These are phyloP conservation scores for Vandiemenella viatica DNA, from an alignment of 2,888 invertebrate genomes.

Conservation along the genomic window DNA sequence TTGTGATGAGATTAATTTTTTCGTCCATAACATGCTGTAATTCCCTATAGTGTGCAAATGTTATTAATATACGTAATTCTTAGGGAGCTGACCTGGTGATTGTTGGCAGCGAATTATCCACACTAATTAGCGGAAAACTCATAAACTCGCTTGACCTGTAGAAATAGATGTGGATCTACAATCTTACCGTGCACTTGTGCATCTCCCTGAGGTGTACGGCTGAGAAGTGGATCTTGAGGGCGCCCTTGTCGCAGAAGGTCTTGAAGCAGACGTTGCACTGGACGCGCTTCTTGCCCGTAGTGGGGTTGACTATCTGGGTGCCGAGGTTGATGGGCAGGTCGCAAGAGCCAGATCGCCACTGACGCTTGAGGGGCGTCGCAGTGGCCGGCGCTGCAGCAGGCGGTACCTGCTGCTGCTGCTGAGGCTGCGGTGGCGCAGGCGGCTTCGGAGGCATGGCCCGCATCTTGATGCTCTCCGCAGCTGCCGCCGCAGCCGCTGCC, in stretches of 20 bases:
- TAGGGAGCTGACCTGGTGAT: too few relatives aligned
- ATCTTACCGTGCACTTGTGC: conserved; percentile 99
- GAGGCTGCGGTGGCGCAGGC: conserved; percentile 39
- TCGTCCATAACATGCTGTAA: too few relatives aligned
- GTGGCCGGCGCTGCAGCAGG: conserved; percentile 29
- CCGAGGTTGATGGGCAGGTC: conserved; percentile 62
- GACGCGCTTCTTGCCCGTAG: conserved; percentile 89
- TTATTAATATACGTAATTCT: too few relatives aligned
- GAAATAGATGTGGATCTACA: too few relatives aligned
- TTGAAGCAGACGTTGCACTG: conserved; percentile 97
- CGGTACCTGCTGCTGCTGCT: conserved; percentile 20
- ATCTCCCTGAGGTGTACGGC: conserved; percentile 97
- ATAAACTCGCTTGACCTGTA: too few relatives aligned
- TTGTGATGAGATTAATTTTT: too few relatives aligned
- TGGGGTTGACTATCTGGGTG: conserved; percentile 80
- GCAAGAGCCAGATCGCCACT: conserved; percentile 58
- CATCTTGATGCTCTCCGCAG: conserved; percentile 53
- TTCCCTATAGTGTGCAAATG: too few relatives aligned
- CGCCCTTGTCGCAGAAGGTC: conserved; percentile 99
- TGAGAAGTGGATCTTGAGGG: conserved; percentile 96
- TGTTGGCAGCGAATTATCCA: too few relatives aligned
- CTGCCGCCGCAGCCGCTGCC: too few relatives aligned
- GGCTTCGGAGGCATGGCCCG: conserved; percentile 67
- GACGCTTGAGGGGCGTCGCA: conserved; percentile 60
- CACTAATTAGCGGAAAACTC: too few relatives aligned